phyloP scores from a whole-genome alignment of 2,113 vertebrate genomes.

The Conger conger region DNA sequence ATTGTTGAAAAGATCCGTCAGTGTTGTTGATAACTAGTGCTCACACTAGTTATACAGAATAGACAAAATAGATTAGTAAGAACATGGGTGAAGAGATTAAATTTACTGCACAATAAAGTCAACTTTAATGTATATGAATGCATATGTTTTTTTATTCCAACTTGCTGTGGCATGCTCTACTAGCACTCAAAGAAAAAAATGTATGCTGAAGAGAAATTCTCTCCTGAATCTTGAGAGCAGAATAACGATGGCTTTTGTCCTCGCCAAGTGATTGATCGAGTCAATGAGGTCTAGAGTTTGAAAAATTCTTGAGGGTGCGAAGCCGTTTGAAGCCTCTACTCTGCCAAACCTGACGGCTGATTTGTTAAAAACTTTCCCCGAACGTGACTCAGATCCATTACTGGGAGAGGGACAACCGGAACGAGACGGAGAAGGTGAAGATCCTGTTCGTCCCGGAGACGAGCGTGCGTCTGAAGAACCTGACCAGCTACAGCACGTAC shows the following conservation, averaged over 20 bases:
- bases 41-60: neutral
- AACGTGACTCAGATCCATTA: constrained; percentile 79
- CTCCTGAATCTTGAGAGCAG: neutral
- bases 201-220: neutral
- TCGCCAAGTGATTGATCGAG: neutral
- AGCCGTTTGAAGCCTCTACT: neutral
- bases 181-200: neutral
- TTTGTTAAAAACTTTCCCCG: neutral
- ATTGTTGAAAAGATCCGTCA: too few species aligned
- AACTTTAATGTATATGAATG: too few species aligned
- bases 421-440: constrained; percentile 84
- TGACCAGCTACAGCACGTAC: constrained; percentile 87
- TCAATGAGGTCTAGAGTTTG: neutral
- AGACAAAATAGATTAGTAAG: too few species aligned
- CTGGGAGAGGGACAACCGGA: constrained; percentile 82
- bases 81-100: too few species aligned
- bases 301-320: neutral
- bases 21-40: neutral
- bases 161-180: too few species aligned
- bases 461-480: constrained; percentile 76
- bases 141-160: too few species aligned
- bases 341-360: neutral
- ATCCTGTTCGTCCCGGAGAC: constrained; percentile 89
- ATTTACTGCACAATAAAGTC: too few species aligned
- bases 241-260: neutral